Evolutionary conservation across 2,797 vertebrate species (phyloP).

Genomic region (Coluber constrictor): DNA sequence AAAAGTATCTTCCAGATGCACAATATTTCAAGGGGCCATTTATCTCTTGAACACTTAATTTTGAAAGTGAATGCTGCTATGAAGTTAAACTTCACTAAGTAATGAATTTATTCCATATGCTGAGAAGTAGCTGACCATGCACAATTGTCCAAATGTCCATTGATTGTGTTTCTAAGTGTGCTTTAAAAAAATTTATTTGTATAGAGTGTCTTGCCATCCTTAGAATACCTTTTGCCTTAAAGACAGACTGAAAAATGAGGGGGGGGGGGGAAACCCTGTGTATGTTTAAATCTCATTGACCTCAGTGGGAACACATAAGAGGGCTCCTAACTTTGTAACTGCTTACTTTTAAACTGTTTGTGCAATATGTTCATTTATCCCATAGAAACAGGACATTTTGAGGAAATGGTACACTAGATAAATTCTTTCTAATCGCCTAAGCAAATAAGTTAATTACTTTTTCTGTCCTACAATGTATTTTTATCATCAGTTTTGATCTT

Average conservation of each 20-base stretch:
- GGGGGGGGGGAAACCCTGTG: neutral
- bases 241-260: neutral
- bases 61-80: neutral
- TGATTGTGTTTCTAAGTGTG: no score
- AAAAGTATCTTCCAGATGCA: neutral
- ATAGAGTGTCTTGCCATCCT: neutral
- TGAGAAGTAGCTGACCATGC: no score
- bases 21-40: neutral
- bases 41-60: neutral
- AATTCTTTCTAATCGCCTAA: neutral
- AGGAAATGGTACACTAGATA: neutral
- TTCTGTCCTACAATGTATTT: neutral
- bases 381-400: neutral
- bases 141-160: no score
- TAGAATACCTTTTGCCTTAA: neutral
- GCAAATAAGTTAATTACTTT: neutral
- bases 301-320: neutral
- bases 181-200: no score
- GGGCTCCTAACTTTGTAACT: neutral
- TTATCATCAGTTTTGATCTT: neutral
- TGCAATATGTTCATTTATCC: neutral
- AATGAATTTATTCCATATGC: no score
- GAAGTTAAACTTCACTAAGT: neutral
- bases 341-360: neutral
- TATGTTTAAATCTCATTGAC: neutral